Evolutionary conservation across 2,888 invertebrate genomes (phyloP), one percentile per base, ranked within the genome.

Genomic region (Hartigia nigra): DNA sequence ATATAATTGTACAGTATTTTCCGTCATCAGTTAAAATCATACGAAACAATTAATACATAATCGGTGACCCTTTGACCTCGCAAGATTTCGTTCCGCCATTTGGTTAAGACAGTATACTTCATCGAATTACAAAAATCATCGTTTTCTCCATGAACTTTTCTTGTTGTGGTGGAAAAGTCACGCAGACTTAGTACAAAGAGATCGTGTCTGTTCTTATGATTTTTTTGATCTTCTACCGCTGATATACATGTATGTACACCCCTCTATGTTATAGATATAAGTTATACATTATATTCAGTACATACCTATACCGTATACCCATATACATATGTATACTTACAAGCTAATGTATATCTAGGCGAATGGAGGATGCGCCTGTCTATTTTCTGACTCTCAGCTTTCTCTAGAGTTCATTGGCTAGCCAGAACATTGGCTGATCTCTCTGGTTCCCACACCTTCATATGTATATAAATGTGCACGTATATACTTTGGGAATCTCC

Each of bases 381-480:
- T 23, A 72, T 34, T 72, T 72, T 72, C 32, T 34, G 34, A 72
- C 31, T 72, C 72, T 34, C 72, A 31, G 72, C 72, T 72, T 72
- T 72, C 72, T 72, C 72, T 72, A 31, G 31, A 34, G 34, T 55
- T 55, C 55, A 55, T 55, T 55, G 55, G 55, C 55, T 55, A 55
- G 55, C 9, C 55, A 55, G 55, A 55, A 72, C 72, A 12, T 72
- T 34, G 32, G 72, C 72, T 31, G 32, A 34, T 72, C 31, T 72
- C 72, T 72, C 72, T 72, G 23, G 72, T 72, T 72, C 72, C 72
- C 72, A 72, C 72, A 72, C 31, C 72, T 72, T 32, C 72, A 11
- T 72, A 31, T 72, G 72, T 72, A 31, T 12, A 72, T 72, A 72
- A 31, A 14, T 32, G 23, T 32, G 34, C 23, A 72, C 9, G 31